These are phyloP conservation scores for Disparrhopalites patrizii DNA, from an alignment of 2,888 invertebrate genomes.

Conservation along the genomic window DNA sequence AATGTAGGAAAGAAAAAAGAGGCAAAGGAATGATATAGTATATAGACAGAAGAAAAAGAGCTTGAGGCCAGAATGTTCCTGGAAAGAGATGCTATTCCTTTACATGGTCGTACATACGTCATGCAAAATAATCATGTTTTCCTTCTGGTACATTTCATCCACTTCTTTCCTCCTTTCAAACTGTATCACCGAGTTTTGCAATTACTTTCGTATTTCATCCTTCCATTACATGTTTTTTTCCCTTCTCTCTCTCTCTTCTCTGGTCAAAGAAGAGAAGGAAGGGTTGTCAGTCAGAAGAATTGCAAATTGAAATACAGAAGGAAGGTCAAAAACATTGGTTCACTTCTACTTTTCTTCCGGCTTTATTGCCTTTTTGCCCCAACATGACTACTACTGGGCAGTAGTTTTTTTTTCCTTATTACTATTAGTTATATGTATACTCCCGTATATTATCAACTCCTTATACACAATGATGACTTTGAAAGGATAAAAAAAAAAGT, in stretches of 20 bases:
- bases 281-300: too few species aligned
- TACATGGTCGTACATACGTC: too few species aligned
- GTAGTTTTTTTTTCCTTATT: too few species aligned
- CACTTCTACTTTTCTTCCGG: constrained; percentile 17
- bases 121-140: not conserved
- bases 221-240: not conserved
- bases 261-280: too few species aligned
- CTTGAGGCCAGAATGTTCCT: not conserved
- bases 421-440: not conserved
- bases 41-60: not conserved
- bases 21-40: not conserved
- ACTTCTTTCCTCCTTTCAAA: not conserved
- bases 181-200: constrained; percentile 6
- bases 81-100: not conserved
- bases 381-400: too few species aligned
- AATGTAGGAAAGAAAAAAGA: too few species aligned
- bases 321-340: constrained; percentile 23
- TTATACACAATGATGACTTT: too few species aligned
- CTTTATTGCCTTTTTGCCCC: too few species aligned
- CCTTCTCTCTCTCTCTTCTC: too few species aligned
- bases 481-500: too few species aligned
- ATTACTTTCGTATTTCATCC: constrained; percentile 16
- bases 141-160: not conserved
- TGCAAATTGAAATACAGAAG: constrained; percentile 21
- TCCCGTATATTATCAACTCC: too few species aligned